These are phyloP conservation scores for Diarsia brunnea DNA, from an alignment of 2,888 invertebrate genomes.

Conservation along the genomic window DNA sequence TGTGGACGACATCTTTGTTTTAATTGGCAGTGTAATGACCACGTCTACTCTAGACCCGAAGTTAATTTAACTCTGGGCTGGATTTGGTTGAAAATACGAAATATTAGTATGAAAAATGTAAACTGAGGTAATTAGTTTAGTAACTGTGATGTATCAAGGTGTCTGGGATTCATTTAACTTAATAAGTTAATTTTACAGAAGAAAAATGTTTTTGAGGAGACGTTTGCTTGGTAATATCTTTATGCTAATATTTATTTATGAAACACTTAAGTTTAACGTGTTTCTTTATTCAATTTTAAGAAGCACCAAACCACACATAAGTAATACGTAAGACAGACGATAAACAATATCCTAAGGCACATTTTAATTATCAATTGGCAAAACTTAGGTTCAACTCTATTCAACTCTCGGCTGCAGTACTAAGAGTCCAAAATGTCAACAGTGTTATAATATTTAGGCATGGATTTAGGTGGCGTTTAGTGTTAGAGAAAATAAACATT, in stretches of 20 bases:
- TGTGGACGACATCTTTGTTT: conserved; percentile 38
- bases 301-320: not conserved
- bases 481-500: not conserved
- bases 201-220: not conserved
- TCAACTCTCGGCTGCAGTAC: not conserved
- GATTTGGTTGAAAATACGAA: conserved; percentile 3
- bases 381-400: not conserved
- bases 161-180: conserved; percentile 10
- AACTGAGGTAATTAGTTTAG: conserved; percentile 22
- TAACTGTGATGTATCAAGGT: conserved; percentile 21
- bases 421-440: not conserved
- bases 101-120: conserved; percentile 14
- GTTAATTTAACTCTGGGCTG: conserved; percentile 22
- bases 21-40: conserved; percentile 43
- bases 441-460: not conserved
- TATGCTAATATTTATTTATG: not conserved
- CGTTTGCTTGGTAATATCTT: not conserved
- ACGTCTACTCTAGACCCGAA: conserved; percentile 20
- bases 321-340: too few species aligned
- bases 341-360: not conserved
- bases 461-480: not conserved
- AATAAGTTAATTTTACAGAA: not conserved
- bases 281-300: not conserved
- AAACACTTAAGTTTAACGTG: not conserved
- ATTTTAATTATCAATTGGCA: not conserved